Conservation (phyloP, 2,797 vertebrate genomes). For the Periophthalmus magnuspinnatus region DNA sequence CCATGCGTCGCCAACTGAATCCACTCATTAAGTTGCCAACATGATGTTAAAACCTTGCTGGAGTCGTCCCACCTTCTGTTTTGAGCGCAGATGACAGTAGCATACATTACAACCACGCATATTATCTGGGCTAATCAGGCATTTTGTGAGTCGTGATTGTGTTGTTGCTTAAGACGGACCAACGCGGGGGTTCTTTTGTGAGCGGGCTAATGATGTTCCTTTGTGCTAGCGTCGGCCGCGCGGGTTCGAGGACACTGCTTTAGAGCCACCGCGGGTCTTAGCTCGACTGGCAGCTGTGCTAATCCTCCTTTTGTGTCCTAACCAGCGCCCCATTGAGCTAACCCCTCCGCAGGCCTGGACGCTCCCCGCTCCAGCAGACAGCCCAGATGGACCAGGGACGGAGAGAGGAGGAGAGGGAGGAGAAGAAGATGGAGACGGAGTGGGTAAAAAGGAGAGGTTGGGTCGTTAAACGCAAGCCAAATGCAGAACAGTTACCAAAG, state of each 20-base stretch:
- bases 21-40: conserved; percentile 2
- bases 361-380: conserved; percentile 73
- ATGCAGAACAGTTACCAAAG: neutral
- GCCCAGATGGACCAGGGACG: conserved; percentile 78
- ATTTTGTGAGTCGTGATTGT: conserved; percentile 72
- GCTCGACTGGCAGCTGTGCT: conserved; percentile 87
- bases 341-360: conserved; percentile 73
- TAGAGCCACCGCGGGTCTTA: conserved; percentile 82
- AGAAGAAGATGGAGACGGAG: conserved; percentile 28
- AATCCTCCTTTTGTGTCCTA: conserved; percentile 84
- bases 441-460: conserved; percentile 21
- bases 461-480: conserved; percentile 14
- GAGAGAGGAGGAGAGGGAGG: conserved; percentile 35
- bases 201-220: conserved; percentile 79
- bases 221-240: conserved; percentile 72
- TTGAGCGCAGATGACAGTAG: conserved; percentile 64
- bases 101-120: conserved; percentile 69
- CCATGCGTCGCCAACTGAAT: neutral
- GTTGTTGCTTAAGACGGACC: conserved; percentile 65
- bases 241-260: conserved; percentile 78
- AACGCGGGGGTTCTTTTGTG: conserved; percentile 73
- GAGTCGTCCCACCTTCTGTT: conserved; percentile 39
- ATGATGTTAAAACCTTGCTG: conserved; percentile 15
- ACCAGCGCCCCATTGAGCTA: conserved; percentile 76
- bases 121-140: conserved; percentile 72